Conservation (phyloP, 1,140 invertebrate genomes). For the Telenomus remus region DNA sequence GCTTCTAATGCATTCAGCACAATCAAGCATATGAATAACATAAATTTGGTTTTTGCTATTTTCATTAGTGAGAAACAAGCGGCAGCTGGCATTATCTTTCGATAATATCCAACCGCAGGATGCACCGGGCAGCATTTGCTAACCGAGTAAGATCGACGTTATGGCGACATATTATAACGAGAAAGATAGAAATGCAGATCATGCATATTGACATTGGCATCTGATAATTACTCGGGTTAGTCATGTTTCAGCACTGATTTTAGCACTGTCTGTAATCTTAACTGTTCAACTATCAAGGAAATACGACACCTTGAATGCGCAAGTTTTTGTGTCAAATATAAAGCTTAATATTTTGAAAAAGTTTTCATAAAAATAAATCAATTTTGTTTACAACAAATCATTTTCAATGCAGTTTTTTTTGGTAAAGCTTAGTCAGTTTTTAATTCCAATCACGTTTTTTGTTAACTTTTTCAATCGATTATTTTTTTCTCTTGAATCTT, state of each 20-base stretch:
- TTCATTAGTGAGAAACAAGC: slow-evolving; percentile 17
- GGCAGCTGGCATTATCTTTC: slow-evolving; percentile 39
- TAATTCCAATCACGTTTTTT: no score
- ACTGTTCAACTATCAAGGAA: slow-evolving; percentile 56
- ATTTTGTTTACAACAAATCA: no score
- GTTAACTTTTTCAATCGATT: no score
- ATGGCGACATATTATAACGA: background rate
- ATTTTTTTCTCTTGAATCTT: no score
- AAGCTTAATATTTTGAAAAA: no score
- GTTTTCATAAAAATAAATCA: no score
- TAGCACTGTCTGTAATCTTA: slow-evolving; percentile 56
- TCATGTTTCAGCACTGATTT: slow-evolving; percentile 55
- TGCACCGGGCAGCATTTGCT: slow-evolving; percentile 42
- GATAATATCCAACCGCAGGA: slow-evolving; percentile 47
- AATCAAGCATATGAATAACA: slow-evolving; percentile 14
- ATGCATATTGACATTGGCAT: slow-evolving; percentile 66
- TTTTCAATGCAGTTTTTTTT: no score
- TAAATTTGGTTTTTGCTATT: slow-evolving; percentile 33
- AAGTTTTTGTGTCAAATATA: no score
- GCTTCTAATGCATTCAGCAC: slow-evolving; percentile 1
- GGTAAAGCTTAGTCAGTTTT: no score
- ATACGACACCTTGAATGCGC: no score
- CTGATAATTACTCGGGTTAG: slow-evolving; percentile 65
- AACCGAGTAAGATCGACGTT: slow-evolving; percentile 22
- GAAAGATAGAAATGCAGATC: slow-evolving; percentile 22